These are phyloP conservation scores for Lithosia quadra DNA, from an alignment of 2,888 invertebrate genomes.

Conservation along the genomic window DNA sequence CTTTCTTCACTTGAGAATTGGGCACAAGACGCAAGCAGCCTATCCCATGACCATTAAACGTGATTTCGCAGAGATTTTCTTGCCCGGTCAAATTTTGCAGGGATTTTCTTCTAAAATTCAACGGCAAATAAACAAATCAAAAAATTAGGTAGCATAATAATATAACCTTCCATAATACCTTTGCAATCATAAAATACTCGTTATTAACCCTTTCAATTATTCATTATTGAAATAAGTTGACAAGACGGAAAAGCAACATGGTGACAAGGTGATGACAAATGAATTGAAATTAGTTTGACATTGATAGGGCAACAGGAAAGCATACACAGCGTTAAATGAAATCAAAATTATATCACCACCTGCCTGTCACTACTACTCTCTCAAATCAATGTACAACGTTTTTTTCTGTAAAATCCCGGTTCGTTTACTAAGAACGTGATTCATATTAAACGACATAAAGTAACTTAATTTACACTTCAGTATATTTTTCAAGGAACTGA, in stretches of 20 bases:
- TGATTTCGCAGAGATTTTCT: too few species aligned
- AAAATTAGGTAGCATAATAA: too few species aligned
- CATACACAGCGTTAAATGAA: conserved; percentile 22
- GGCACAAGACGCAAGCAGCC: too few species aligned
- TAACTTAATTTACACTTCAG: conserved; percentile 4
- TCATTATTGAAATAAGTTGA: conserved; percentile 21
- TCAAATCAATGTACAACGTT: conserved; percentile 9
- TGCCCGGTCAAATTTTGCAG: too few species aligned
- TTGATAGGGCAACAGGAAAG: conserved; percentile 28
- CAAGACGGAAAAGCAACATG: conserved; percentile 31
- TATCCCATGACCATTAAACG: too few species aligned
- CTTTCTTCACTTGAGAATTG: too few species aligned
- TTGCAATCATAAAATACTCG: too few species aligned
- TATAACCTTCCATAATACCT: too few species aligned
- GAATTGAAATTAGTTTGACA: conserved; percentile 11
- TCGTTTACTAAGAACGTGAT: conserved; percentile 34
- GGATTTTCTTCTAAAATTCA: too few species aligned
- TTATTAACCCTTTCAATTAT: conserved; percentile 18
- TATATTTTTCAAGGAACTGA: background rate
- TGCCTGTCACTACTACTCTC: conserved; percentile 20
- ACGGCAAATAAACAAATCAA: too few species aligned
- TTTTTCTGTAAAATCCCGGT: conserved; percentile 31
- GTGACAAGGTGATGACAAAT: conserved; percentile 24
- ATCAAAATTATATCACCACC: conserved; percentile 14
- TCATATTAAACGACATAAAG: conserved; percentile 16